These are phyloP conservation scores for Tapirus indicus DNA, from an alignment of 2,797 vertebrate species.

Conservation along the genomic window DNA sequence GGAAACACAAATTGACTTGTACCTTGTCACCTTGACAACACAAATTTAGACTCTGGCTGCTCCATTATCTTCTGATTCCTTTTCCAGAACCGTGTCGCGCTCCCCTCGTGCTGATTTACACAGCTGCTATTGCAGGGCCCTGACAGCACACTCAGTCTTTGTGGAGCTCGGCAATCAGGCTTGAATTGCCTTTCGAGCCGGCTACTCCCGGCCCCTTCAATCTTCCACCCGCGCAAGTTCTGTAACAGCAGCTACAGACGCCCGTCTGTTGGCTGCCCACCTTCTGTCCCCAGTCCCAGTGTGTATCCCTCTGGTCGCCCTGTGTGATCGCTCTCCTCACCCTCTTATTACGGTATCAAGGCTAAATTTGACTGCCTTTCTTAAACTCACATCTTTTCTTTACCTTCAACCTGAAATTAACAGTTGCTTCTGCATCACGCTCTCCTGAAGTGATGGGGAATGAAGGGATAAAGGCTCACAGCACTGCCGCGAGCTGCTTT, in stretches of 20 bases:
- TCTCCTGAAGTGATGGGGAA: neutral
- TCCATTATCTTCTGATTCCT: neutral
- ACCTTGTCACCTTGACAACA: slow-evolving; percentile 61
- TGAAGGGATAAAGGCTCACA: neutral
- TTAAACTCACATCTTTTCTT: neutral
- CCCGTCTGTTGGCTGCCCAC: neutral
- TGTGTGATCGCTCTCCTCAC: neutral
- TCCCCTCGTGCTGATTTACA: slow-evolving; percentile 19
- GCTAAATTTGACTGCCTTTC: neutral
- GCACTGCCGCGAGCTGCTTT: neutral
- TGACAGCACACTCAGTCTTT: neutral
- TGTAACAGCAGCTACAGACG: neutral
- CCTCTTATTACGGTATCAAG: slow-evolving; percentile 34
- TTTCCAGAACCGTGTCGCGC: slow-evolving; percentile 15
- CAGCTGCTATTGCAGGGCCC: accelerated
- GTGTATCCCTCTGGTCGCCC: neutral
- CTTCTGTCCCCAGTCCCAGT: neutral
- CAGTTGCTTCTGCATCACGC: neutral
- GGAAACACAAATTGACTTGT: slow-evolving; percentile 36
- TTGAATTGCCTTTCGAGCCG: neutral
- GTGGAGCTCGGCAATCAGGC: neutral
- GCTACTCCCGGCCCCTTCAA: neutral
- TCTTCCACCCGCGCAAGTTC: neutral
- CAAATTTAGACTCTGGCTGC: neutral
- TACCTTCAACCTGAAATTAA: neutral